Evolutionary conservation across 53 echinoderm and acorn worm species (phyloP).

Genomic region (Paelopatides confundens): DNA sequence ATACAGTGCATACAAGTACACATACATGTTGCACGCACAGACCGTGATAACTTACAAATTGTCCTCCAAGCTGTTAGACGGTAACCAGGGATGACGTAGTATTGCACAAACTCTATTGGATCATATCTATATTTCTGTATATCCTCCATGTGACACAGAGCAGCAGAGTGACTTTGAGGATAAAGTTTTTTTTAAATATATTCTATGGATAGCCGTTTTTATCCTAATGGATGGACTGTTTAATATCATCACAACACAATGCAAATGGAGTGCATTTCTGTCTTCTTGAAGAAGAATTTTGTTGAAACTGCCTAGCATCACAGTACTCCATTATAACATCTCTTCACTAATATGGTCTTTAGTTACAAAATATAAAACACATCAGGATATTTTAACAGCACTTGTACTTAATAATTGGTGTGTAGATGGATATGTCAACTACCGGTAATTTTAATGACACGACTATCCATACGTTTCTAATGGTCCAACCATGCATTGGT

Average conservation of each 20-base stretch:
- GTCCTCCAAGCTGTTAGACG: too few relatives aligned
- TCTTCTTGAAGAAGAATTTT: conserved; percentile 60
- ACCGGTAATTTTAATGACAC: too few relatives aligned
- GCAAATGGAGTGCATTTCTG: conserved; percentile 54
- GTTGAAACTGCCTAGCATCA: conserved; percentile 60
- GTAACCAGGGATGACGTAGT: too few relatives aligned
- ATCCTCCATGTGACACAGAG: conserved; percentile 33
- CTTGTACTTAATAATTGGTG: too few relatives aligned
- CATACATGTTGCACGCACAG: too few relatives aligned
- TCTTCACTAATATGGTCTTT: conserved; percentile 47
- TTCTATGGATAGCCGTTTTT: conserved; percentile 59
- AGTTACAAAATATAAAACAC: neutral
- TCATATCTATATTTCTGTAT: conserved; percentile 37
- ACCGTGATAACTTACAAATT: too few relatives aligned
- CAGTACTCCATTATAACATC: conserved; percentile 61
- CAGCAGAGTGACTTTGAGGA: conserved; percentile 37
- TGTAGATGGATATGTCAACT: too few relatives aligned
- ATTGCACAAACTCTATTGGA: too few relatives aligned
- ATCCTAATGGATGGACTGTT: conserved; percentile 48
- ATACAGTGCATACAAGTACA: too few relatives aligned
- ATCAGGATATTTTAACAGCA: too few relatives aligned
- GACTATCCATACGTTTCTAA: conserved; percentile 16
- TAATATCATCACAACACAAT: conserved; percentile 58
- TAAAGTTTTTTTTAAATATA: conserved; percentile 51
- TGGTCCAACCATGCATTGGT: conserved; percentile 38